Conservation (phyloP, 2,797 vertebrate genomes). For the Hapalemur alaotrensis region DNA sequence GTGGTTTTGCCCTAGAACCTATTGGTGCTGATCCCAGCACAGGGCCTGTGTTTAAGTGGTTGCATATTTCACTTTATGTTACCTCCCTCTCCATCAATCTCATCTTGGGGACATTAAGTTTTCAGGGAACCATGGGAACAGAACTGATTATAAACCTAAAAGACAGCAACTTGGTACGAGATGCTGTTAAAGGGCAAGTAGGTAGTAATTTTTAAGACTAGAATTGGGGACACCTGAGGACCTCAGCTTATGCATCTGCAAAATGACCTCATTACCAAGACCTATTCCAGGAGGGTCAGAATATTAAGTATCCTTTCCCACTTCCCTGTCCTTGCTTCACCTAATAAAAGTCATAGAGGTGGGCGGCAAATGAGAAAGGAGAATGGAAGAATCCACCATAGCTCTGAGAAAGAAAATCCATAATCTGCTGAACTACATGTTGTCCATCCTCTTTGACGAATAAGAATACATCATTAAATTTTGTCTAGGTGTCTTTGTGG, state of each 20-base stretch:
- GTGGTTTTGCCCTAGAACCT: not conserved
- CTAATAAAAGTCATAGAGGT: not conserved
- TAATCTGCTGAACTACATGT: not conserved
- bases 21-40: not conserved
- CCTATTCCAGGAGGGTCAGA: not conserved
- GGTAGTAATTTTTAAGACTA: slow-evolving; percentile 57
- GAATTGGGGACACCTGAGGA: not conserved
- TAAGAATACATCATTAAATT: not conserved
- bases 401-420: not conserved
- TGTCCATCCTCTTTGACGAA: not conserved
- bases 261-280: not conserved
- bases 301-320: not conserved
- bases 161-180: slow-evolving; percentile 1
- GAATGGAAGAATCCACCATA: not conserved
- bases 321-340: not conserved
- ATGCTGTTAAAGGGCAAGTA: slow-evolving; percentile 19
- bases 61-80: not conserved
- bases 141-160: slow-evolving; percentile 26
- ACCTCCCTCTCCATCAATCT: not conserved
- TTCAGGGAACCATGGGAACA: not conserved
- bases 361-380: not conserved
- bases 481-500: not conserved
- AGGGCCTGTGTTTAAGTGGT: not conserved
- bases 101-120: not conserved
- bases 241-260: not conserved